Percentiles rank a stretch among this genome's conserved stretches.
phyloP scores from a whole-genome alignment of 2,888 invertebrate species.

The Ischnura elegans region DNA sequence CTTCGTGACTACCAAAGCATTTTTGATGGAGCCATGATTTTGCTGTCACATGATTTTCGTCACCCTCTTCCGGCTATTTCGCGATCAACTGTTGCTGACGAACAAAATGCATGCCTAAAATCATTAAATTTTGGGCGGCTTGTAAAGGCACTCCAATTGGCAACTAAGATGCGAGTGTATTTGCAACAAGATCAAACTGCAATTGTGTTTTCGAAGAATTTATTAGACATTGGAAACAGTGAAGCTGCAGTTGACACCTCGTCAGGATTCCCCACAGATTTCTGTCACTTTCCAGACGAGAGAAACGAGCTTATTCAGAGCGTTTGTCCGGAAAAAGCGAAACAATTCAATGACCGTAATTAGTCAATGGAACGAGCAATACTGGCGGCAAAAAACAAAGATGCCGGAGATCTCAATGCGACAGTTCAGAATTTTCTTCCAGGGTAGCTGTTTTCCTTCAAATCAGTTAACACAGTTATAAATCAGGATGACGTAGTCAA shows the following conservation, averaged over 20 bases:
- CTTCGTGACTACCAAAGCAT: background rate
- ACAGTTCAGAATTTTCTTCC: constrained; percentile 59
- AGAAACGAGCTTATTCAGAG: background rate
- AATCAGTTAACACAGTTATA: constrained; percentile 69
- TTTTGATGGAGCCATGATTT: too few species aligned
- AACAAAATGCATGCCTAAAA: constrained; percentile 27
- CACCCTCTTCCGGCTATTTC: too few species aligned
- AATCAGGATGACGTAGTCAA: constrained; percentile 70
- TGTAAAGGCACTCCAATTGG: background rate
- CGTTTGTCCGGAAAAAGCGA: background rate
- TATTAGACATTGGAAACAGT: background rate
- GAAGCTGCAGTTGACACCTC: background rate
- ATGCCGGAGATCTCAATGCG: constrained; percentile 63
- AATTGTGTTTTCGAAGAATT: background rate
- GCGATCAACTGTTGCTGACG: background rate
- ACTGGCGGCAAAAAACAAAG: constrained; percentile 63
- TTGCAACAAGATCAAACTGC: background rate
- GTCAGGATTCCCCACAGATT: background rate
- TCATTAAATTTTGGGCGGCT: background rate
- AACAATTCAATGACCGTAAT: background rate
- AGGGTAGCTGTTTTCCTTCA: constrained; percentile 42
- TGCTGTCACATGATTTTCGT: too few species aligned
- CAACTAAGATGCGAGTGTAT: background rate
- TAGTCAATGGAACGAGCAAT: constrained; percentile 67
- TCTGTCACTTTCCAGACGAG: background rate